phyloP scores from a whole-genome alignment of 2,797 vertebrate species.

The Sylvia borin region DNA sequence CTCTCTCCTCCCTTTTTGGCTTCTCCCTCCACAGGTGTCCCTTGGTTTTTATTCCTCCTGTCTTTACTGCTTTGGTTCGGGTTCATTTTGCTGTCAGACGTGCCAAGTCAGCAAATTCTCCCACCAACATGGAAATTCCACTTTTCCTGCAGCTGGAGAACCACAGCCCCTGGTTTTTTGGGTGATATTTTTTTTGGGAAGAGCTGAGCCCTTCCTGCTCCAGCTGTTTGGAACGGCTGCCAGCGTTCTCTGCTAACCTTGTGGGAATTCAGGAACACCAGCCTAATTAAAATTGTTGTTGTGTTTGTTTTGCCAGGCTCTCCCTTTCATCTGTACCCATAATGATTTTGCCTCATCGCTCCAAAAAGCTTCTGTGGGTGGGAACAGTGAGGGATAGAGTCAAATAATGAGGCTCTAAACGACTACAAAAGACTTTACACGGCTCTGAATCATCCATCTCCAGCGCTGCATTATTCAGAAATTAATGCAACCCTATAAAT shows the following conservation, averaged over 20 bases:
- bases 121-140: rapidly evolving
- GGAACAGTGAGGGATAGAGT: slow-evolving; percentile 58
- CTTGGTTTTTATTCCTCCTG: neutral
- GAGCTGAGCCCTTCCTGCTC: neutral
- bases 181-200: neutral
- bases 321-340: slow-evolving; percentile 42
- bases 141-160: neutral
- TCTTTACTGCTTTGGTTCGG: neutral
- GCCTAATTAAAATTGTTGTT: slow-evolving; percentile 49
- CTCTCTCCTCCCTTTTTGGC: neutral
- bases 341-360: slow-evolving; percentile 37
- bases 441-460: slow-evolving; percentile 62
- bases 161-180: rapidly evolving
- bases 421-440: slow-evolving; percentile 65
- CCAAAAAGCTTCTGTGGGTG: slow-evolving; percentile 40
- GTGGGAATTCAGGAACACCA: slow-evolving; percentile 5
- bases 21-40: neutral
- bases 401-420: slow-evolving; percentile 64
- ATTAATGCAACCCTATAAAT: slow-evolving; percentile 73
- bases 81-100: neutral
- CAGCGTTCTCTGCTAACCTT: neutral
- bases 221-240: neutral
- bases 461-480: slow-evolving; percentile 62
- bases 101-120: neutral
- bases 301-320: slow-evolving; percentile 45